phyloP scores from a whole-genome alignment of 1,140 invertebrate genomes.

The Mactra quadrangularis region DNA sequence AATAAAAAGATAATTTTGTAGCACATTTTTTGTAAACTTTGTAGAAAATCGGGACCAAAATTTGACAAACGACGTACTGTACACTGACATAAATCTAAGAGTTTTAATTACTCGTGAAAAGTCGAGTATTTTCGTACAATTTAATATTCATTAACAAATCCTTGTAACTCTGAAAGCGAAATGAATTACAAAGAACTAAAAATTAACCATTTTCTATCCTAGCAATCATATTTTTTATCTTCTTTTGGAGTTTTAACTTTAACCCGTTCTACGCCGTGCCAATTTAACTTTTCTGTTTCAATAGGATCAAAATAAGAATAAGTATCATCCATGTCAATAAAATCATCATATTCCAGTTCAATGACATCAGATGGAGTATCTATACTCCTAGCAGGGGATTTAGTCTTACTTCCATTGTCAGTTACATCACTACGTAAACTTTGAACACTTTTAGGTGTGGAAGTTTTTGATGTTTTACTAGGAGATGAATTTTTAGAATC shows the following conservation, averaged over 20 bases:
- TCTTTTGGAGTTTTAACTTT: conserved; percentile 54
- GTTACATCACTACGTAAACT: conserved; percentile 67
- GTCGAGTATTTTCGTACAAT: too few relatives aligned
- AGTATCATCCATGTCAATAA: conserved; percentile 79
- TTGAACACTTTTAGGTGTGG: conserved; percentile 68
- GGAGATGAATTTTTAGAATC: conserved; percentile 29
- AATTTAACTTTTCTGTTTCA: conserved; percentile 75
- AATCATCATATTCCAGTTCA: conserved; percentile 81
- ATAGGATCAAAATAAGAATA: conserved; percentile 80
- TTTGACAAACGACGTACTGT: too few relatives aligned
- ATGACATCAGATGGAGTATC: conserved; percentile 74
- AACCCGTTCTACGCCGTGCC: conserved; percentile 76
- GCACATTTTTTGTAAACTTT: too few relatives aligned
- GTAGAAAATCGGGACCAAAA: too few relatives aligned
- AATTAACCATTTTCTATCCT: too few relatives aligned
- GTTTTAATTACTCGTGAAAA: too few relatives aligned
- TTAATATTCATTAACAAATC: too few relatives aligned
- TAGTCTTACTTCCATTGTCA: conserved; percentile 69
- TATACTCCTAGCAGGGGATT: conserved; percentile 77
- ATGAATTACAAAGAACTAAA: too few relatives aligned
- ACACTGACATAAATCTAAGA: too few relatives aligned
- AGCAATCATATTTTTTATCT: too few relatives aligned
- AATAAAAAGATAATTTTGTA: too few relatives aligned
- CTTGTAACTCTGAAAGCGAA: too few relatives aligned
- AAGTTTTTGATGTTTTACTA: conserved; percentile 63